Conservation (phyloP, 2,797 vertebrate species). For the Thamnophis elegans region DNA sequence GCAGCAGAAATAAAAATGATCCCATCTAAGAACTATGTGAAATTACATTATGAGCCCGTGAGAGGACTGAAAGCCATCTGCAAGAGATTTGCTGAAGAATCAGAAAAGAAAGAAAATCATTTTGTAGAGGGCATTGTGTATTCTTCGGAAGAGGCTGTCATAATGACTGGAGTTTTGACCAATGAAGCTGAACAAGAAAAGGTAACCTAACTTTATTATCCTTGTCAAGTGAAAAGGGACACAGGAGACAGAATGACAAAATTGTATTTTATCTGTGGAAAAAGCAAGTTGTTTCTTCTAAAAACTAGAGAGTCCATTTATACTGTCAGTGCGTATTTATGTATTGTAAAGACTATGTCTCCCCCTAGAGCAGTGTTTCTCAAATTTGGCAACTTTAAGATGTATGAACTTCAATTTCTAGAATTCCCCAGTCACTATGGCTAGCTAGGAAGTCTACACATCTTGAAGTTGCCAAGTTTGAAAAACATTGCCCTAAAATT, state of each 20-base stretch:
- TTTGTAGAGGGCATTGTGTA: constrained; percentile 95
- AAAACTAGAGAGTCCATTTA: background rate
- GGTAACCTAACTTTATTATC: constrained; percentile 69
- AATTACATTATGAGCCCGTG: constrained; percentile 84
- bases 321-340: background rate
- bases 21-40: constrained; percentile 88
- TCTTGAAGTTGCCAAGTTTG: background rate
- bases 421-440: background rate
- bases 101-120: constrained; percentile 83
- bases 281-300: background rate
- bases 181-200: constrained; percentile 84
- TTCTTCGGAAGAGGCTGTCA: constrained; percentile 86
- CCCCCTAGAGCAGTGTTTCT: background rate
- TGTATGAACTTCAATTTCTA: background rate
- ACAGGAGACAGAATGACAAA: background rate
- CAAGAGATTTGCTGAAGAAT: constrained; percentile 82
- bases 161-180: constrained; percentile 93
- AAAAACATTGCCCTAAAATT: background rate
- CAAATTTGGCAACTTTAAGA: background rate
- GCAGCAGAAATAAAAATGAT: constrained; percentile 95
- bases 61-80: constrained; percentile 87
- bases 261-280: background rate
- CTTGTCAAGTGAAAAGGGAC: background rate
- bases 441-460: background rate
- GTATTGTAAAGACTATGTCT: background rate